Evolutionary conservation across 2,888 invertebrate genomes (phyloP).

Genomic region (Aphodius sticticus): DNA sequence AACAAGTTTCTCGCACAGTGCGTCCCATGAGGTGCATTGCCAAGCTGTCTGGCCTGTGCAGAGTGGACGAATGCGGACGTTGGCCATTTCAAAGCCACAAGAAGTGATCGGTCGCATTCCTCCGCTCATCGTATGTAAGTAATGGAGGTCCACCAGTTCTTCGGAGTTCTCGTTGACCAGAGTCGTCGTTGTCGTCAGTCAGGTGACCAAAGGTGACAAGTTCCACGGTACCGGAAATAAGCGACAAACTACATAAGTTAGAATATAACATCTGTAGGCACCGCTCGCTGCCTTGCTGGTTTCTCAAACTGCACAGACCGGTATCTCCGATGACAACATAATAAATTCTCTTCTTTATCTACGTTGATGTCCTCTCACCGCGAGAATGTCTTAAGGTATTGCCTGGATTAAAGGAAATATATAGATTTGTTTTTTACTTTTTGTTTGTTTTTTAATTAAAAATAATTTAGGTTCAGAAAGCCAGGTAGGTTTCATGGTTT

Average conservation of each 20-base stretch:
- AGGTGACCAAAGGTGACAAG: slow-evolving; percentile 4
- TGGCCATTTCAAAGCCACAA: neutral
- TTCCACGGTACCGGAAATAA: neutral
- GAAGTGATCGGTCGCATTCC: neutral
- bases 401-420: neutral
- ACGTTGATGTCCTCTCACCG: neutral
- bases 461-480: too few species aligned
- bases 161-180: neutral
- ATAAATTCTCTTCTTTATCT: neutral
- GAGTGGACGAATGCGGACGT: neutral
- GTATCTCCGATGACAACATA: neutral
- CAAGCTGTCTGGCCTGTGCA: neutral
- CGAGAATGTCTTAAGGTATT: neutral
- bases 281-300: neutral
- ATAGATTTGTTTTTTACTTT: neutral
- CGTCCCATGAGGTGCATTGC: neutral
- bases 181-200: neutral
- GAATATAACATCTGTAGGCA: neutral
- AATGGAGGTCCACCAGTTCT: neutral
- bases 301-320: neutral
- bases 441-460: too few species aligned
- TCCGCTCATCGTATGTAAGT: neutral
- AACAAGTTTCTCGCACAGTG: neutral
- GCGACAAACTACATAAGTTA: neutral
- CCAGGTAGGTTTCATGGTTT: too few species aligned